Base-by-base conservation (phyloP, 2,797 vertebrate species). In the Neomorphus geoffroyi region DNA sequence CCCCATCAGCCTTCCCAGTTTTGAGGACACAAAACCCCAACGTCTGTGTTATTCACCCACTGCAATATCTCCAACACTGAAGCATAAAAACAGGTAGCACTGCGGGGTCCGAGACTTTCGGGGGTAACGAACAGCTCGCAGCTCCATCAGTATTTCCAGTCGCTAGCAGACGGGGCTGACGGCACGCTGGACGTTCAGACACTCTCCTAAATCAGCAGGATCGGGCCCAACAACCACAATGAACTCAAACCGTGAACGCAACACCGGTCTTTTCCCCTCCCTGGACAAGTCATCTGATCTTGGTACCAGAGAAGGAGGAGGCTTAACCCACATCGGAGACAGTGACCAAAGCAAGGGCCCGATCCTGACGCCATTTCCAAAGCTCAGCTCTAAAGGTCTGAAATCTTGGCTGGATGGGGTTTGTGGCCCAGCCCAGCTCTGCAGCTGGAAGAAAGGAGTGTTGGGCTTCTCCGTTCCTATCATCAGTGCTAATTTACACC, bases 221-320 rank as follows among this genome's bases (percentile, higher is more conserved):
- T 10, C 11, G 3, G 71, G 53, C 37, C 35, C 58, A 32, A 51
- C 3, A 56, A 82, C 56, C 57, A 19, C 78, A 80, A 21, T 3
- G 23, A 83, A 87, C 75, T 39, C 73, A 13, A 37, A 12, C 23
- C 0, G 1, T 16, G 43, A 72, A 9, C 13, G 0, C 0, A 61
- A 10, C 2, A 43, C 18, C 1, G 2, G 30, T 26, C 33, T 37
- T 46, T 35, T 24, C 37, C 18, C 45, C 13, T 0, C 32, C 22
- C 82, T 13, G 65, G 50, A 64, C 65, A 37, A 50, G 64, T 8
- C 0, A 0, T 3, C 53, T 3, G 53, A 80, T 82, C 69, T 77
- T 64, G 15, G 26, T 33, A 21, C 12, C 37, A 12, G 33, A 39
- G 27, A 13, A 80, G 33, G 3, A 87, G 32, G 32, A 67, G 57